phyloP scores from a whole-genome alignment of 2,113 vertebrate genomes.

The Bucco capensis region DNA sequence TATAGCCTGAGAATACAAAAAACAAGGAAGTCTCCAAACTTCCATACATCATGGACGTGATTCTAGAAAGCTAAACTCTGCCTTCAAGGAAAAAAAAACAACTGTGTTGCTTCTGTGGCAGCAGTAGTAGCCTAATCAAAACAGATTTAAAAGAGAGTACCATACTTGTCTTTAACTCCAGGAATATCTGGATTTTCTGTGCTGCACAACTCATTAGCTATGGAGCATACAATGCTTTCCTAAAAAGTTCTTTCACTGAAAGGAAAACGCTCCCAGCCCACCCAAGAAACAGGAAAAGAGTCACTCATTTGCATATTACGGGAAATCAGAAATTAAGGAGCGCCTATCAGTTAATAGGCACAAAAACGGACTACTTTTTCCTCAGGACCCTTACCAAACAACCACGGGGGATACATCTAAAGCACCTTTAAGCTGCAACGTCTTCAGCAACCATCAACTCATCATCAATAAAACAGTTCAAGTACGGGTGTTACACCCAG shows the following conservation, averaged over 20 bases:
- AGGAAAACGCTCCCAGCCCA: no score
- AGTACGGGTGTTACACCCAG: fast-evolving
- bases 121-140: background rate
- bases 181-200: background rate
- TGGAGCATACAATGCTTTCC: background rate
- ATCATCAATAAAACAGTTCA: fast-evolving
- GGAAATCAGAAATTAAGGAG: background rate
- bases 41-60: background rate
- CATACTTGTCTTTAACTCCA: background rate
- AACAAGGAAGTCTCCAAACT: background rate
- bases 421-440: fast-evolving
- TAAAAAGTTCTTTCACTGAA: background rate
- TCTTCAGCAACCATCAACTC: background rate
- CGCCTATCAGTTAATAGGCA: background rate
- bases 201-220: background rate
- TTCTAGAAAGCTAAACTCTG: background rate
- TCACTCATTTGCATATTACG: fast-evolving
- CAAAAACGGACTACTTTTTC: fast-evolving
- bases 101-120: background rate
- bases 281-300: background rate
- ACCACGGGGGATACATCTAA: fast-evolving
- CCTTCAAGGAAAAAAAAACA: background rate
- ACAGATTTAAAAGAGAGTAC: background rate
- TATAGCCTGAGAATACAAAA: background rate
- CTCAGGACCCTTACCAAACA: background rate